phyloP scores from a whole-genome alignment of 2,888 invertebrate genomes.

The Neoscelio sp. region DNA sequence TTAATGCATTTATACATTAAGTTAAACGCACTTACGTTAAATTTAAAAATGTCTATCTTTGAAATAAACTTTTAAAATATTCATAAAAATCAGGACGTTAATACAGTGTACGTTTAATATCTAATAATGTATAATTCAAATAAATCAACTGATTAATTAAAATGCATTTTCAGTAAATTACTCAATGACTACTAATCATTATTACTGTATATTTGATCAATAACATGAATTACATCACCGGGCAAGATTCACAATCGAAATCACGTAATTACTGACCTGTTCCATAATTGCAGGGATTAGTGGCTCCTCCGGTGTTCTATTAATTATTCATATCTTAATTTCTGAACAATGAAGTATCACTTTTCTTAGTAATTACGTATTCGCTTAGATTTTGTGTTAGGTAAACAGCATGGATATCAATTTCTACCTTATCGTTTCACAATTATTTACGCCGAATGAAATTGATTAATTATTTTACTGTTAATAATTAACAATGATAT shows the following conservation, averaged over 20 bases:
- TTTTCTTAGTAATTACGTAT: slow-evolving; percentile 36
- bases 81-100: too few species aligned
- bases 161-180: too few species aligned
- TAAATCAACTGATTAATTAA: too few species aligned
- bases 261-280: slow-evolving; percentile 41
- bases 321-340: slow-evolving; percentile 49
- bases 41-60: too few species aligned
- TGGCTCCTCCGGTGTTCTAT: slow-evolving; percentile 54
- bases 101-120: too few species aligned
- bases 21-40: too few species aligned
- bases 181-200: not conserved
- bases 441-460: slow-evolving; percentile 3
- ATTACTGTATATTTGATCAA: slow-evolving; percentile 12
- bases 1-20: too few species aligned
- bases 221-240: slow-evolving; percentile 28
- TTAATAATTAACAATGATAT: slow-evolving; percentile 2
- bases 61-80: too few species aligned
- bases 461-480: not conserved
- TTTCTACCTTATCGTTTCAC: not conserved
- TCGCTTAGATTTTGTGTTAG: slow-evolving; percentile 13
- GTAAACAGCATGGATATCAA: not conserved
- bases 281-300: slow-evolving; percentile 40
- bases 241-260: slow-evolving; percentile 37
- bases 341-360: slow-evolving; percentile 42
- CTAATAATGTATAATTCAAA: too few species aligned